Percentiles rank a stretch among this genome's conserved stretches.
These are phyloP conservation scores for Teleogryllus oceanicus DNA, from an alignment of 2,888 invertebrate species.

Conservation along the genomic window DNA sequence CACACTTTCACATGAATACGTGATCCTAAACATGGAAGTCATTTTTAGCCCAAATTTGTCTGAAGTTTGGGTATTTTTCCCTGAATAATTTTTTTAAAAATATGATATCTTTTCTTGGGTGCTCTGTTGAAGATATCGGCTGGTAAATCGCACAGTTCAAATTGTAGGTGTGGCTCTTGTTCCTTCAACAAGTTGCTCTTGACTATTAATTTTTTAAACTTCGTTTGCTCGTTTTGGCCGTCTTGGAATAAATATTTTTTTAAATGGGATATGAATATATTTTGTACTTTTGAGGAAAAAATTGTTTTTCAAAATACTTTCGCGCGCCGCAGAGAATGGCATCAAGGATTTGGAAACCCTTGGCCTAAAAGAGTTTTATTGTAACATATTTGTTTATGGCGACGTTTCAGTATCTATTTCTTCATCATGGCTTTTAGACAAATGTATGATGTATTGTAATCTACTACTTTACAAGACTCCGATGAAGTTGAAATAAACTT, in stretches of 20 bases:
- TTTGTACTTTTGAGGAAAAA: not conserved
- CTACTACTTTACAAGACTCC: no score
- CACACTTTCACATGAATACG: not conserved
- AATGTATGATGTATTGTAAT: no score
- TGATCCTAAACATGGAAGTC: not conserved
- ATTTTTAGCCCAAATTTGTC: not conserved
- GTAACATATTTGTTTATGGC: no score
- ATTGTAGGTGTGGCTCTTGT: not conserved
- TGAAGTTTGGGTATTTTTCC: not conserved
- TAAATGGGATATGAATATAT: not conserved
- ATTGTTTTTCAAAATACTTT: no score
- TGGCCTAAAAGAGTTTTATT: no score
- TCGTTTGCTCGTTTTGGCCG: not conserved
- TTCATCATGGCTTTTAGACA: no score
- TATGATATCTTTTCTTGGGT: not conserved
- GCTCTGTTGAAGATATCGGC: not conserved
- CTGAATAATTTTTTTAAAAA: not conserved
- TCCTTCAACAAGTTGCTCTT: not conserved
- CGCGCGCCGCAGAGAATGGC: no score
- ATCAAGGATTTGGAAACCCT: no score
- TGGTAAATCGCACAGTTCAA: not conserved
- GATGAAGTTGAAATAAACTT: no score
- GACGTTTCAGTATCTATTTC: no score
- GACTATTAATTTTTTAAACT: not conserved
- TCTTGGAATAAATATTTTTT: not conserved